Base-by-base conservation (phyloP, 2,113 vertebrate genomes). In the Ictidomys tridecemlineatus region DNA sequence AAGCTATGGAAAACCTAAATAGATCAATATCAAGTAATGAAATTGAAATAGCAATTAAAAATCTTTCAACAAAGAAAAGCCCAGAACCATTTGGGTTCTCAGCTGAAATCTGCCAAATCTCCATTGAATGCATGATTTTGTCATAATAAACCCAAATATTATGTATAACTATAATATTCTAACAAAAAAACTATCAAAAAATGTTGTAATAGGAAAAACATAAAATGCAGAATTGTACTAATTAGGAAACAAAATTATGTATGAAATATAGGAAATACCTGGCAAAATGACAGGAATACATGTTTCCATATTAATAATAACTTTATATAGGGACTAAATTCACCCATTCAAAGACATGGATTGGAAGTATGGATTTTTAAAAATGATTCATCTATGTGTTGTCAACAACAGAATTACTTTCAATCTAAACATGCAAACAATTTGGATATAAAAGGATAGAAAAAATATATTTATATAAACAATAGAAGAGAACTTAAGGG, bases 181-280 rank as follows among this genome's bases (percentile, higher is more conserved):
- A 58, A 63, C 24, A 70, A 70, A 13, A 34, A 65, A 61, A 26
- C 51, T 34, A 17, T 34, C 67, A 24, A 93, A 94, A 92, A 92
- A 78, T 85, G 20, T 8, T 61, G 70, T 34, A 77, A 95, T 24
- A 56, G 69, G 48, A 85, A 72, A 67, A 92, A 53, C 13, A 79
- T 28, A 89, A 91, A 90, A 73, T 4, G 22, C 12, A 94, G 28
- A 92, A 58, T 24, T 87, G 32, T 42, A 92, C 24, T 6, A 82
- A 70, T 58, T 85, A 26, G 85, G 51, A 20, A 67, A 34, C 3
- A 91, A 58, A 91, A 56, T 91, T 4, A 53, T 61, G 32, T 78
- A 93, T 87, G 32, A 58, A 90, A 83, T 89, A 96, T 11, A 89
- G 14, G 85, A 94, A 89, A 92, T 42, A 85, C 77, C 53, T 69